Percentiles rank a stretch among this genome's conserved stretches.
phyloP scores from a whole-genome alignment of 2,113 vertebrate genomes.

The Vulpes vulpes region DNA sequence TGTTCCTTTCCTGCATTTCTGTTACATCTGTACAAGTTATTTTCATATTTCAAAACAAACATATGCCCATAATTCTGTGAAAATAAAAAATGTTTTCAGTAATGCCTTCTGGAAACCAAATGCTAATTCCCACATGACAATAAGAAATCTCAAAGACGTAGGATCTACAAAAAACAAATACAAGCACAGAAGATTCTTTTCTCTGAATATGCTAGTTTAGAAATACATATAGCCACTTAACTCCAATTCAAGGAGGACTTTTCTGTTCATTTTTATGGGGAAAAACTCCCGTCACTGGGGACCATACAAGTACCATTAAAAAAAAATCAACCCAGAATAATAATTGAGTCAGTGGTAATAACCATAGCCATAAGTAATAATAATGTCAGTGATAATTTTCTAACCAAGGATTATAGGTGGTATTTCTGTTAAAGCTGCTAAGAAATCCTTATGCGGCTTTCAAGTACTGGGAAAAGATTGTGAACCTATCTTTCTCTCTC shows the following conservation, averaged over 20 bases:
- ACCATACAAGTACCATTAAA: background rate
- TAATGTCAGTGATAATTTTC: background rate
- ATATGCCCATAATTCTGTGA: background rate
- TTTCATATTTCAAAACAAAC: constrained; percentile 36
- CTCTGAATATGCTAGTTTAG: background rate
- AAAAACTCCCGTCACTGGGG: background rate
- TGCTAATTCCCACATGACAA: background rate
- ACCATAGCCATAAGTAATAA: background rate
- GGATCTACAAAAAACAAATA: background rate
- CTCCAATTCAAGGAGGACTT: background rate
- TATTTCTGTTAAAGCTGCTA: background rate
- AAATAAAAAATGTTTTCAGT: background rate
- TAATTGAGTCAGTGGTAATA: background rate
- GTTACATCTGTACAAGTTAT: background rate
- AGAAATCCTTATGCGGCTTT: background rate
- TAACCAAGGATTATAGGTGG: background rate
- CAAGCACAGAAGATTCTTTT: background rate
- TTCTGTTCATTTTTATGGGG: background rate
- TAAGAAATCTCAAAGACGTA: background rate
- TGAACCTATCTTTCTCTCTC: background rate
- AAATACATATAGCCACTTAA: background rate
- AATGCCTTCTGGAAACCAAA: background rate
- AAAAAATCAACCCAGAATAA: constrained; percentile 8
- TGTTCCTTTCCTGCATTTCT: background rate
- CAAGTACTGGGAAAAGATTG: background rate